Evolutionary conservation across 2,113 vertebrate genomes (phyloP).

Genomic region (Nesospiza acunhae): DNA sequence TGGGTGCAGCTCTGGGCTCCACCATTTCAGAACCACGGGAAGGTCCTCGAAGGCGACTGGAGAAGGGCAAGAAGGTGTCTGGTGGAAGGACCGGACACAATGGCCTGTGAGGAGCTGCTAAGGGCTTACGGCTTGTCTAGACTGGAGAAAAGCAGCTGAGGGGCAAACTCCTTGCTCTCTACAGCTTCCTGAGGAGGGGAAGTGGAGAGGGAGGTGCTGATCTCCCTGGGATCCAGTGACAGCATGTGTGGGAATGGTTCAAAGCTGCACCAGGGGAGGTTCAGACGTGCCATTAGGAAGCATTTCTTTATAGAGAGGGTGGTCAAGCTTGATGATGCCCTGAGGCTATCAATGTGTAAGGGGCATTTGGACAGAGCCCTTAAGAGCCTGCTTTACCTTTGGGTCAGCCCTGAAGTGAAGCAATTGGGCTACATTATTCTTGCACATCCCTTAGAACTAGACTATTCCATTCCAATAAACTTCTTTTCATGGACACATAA

Average conservation of each 20-base stretch:
- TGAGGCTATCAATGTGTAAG: background rate
- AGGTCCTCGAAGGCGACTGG: background rate
- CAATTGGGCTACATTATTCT: background rate
- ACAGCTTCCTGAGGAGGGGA: background rate
- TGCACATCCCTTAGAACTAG: background rate
- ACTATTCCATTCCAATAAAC: background rate
- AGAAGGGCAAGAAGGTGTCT: background rate
- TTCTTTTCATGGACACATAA: rapidly evolving
- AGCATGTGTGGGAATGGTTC: background rate
- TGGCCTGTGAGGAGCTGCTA: background rate
- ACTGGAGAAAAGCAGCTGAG: background rate
- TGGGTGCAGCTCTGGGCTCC: background rate
- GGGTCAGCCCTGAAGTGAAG: background rate
- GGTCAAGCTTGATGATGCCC: no score
- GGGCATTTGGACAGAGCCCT: background rate
- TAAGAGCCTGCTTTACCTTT: background rate
- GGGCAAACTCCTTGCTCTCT: background rate
- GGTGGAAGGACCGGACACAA: background rate
- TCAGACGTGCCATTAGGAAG: rapidly evolving
- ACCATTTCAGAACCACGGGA: no score
- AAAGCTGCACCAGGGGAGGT: background rate
- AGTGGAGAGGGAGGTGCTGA: background rate
- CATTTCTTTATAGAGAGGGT: background rate
- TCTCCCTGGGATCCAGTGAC: no score
- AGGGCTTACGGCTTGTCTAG: background rate